Evolutionary conservation across 2,113 vertebrate genomes (phyloP).

Genomic region (Tamias sibiricus): DNA sequence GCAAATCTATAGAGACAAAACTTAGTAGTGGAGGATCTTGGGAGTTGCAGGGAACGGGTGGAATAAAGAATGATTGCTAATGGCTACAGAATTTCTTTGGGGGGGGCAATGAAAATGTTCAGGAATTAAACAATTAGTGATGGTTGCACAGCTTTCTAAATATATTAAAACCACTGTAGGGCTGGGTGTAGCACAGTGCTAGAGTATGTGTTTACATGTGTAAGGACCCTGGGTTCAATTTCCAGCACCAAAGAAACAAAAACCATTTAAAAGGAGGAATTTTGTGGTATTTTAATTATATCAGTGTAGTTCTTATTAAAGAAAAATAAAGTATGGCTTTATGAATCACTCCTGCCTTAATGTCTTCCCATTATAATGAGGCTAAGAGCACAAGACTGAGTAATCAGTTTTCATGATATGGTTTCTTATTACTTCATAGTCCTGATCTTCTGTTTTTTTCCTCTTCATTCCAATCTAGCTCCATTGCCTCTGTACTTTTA

Average conservation of each 20-base stretch:
- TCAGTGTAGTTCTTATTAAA: background rate
- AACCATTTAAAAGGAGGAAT: background rate
- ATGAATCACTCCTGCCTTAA: background rate
- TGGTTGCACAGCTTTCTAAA: background rate
- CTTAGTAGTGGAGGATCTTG: background rate
- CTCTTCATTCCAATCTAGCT: background rate
- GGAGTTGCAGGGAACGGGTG: background rate
- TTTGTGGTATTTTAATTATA: background rate
- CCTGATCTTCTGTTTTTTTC: background rate
- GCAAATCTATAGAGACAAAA: background rate
- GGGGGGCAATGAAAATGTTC: background rate
- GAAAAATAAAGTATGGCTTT: background rate
- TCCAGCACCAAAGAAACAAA: background rate
- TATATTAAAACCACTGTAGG: background rate
- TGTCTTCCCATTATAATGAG: background rate
- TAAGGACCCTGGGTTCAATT: background rate
- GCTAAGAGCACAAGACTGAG: background rate
- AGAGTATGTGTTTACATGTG: background rate
- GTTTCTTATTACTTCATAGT: background rate
- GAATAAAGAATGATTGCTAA: background rate
- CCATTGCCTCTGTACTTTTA: background rate
- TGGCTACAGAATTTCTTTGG: background rate
- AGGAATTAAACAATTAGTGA: background rate
- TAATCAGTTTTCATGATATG: background rate
- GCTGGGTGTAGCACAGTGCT: too few species aligned